Evolutionary conservation across 2,113 vertebrate species (phyloP).

Genomic region (Chamaetylas fuelleborni): DNA sequence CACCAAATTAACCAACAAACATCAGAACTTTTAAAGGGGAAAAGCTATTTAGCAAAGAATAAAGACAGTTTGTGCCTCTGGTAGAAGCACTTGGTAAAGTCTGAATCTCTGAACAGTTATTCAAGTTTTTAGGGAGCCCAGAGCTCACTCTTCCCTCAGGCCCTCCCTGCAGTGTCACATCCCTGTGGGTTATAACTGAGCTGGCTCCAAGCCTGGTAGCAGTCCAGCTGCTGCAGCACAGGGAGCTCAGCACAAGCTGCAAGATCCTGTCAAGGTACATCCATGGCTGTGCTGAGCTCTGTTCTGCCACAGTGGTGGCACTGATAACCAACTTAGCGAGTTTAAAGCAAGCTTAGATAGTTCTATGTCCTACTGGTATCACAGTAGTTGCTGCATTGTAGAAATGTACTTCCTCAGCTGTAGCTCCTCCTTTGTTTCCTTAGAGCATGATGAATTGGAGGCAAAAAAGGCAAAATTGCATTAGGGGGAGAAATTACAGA

Average conservation of each 20-base stretch:
- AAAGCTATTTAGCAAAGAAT: background rate
- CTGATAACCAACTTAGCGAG: background rate
- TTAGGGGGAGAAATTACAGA: background rate
- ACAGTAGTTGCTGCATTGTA: conserved; percentile 12
- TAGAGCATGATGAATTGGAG: background rate
- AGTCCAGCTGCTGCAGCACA: conserved; percentile 47
- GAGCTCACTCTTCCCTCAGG: background rate
- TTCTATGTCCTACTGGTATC: background rate
- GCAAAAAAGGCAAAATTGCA: background rate
- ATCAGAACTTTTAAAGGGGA: background rate
- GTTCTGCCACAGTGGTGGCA: background rate
- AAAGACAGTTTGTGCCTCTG: background rate
- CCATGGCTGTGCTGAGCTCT: conserved; percentile 31
- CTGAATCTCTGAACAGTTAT: conserved; percentile 32
- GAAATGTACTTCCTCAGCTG: background rate
- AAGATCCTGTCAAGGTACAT: background rate
- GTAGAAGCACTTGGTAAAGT: background rate
- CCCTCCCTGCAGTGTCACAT: background rate
- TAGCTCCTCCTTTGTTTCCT: conserved; percentile 6
- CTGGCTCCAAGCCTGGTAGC: conserved; percentile 17
- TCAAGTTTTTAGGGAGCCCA: conserved; percentile 58
- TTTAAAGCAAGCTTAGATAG: conserved; percentile 42
- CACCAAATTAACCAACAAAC: background rate
- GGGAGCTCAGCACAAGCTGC: conserved; percentile 18
- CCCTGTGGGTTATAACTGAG: background rate